Evolutionary conservation across 2,113 vertebrate genomes (phyloP).

Genomic region (Jacana jacana): DNA sequence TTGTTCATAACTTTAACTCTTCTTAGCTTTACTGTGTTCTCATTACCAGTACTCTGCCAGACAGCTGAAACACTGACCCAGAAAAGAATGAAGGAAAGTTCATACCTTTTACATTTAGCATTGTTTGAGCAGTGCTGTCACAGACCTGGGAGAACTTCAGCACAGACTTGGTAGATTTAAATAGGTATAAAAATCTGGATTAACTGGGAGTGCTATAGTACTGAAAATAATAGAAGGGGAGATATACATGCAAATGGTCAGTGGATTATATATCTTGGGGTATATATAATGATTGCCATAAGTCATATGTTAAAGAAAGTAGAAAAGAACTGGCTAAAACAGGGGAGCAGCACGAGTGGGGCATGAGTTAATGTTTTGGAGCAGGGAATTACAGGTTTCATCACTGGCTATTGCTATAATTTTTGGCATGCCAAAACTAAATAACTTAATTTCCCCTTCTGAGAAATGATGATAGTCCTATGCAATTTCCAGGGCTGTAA

Average conservation of each 20-base stretch:
- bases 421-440: not conserved
- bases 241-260: not conserved
- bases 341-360: not conserved
- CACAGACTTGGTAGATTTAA: not conserved
- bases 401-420: not conserved
- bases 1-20: not conserved
- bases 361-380: not conserved
- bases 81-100: not conserved
- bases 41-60: not conserved
- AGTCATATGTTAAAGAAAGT: not conserved
- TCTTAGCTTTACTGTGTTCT: not conserved
- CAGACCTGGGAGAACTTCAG: not conserved
- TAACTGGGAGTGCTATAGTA: not conserved
- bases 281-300: not conserved
- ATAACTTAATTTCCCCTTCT: not conserved
- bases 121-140: not conserved
- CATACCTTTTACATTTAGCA: not conserved
- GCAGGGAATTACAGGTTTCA: not conserved
- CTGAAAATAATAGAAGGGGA: not conserved
- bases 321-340: not conserved
- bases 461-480: not conserved
- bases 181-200: not conserved
- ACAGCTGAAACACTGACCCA: not conserved
- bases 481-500: not conserved
- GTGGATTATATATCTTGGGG: not conserved